phyloP scores from a whole-genome alignment of 2,888 invertebrate genomes.

The Fragum sueziense region DNA sequence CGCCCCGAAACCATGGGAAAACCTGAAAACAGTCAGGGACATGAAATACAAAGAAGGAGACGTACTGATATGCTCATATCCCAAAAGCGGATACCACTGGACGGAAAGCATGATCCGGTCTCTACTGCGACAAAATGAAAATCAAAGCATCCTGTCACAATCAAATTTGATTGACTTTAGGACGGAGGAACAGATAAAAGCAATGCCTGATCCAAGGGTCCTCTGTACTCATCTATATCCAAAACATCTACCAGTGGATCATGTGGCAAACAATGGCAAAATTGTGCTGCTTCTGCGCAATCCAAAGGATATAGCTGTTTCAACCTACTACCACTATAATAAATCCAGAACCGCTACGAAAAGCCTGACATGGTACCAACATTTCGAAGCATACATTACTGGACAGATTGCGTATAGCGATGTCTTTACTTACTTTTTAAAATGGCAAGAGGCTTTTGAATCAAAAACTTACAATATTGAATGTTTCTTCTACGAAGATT shows the following conservation, averaged over 20 bases:
- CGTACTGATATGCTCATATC: background rate
- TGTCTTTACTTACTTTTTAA: background rate
- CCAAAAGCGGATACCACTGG: constrained; percentile 1
- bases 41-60: background rate
- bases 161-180: background rate
- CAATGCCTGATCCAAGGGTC: background rate
- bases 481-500: background rate
- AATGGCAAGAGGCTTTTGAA: background rate
- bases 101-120: background rate
- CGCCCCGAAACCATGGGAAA: background rate
- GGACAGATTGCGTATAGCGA: background rate
- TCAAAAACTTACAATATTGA: background rate
- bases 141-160: background rate
- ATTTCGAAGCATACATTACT: background rate
- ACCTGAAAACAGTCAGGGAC: background rate
- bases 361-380: background rate
- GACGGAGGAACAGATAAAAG: background rate
- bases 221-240: background rate
- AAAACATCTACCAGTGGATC: background rate
- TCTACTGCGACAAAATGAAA: background rate
- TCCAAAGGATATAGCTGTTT: background rate
- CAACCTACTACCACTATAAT: background rate
- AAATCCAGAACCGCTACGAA: no score
- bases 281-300: background rate
- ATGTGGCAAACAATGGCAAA: background rate